phyloP scores from a whole-genome alignment of 2,797 vertebrate genomes.

The Chanos chanos region DNA sequence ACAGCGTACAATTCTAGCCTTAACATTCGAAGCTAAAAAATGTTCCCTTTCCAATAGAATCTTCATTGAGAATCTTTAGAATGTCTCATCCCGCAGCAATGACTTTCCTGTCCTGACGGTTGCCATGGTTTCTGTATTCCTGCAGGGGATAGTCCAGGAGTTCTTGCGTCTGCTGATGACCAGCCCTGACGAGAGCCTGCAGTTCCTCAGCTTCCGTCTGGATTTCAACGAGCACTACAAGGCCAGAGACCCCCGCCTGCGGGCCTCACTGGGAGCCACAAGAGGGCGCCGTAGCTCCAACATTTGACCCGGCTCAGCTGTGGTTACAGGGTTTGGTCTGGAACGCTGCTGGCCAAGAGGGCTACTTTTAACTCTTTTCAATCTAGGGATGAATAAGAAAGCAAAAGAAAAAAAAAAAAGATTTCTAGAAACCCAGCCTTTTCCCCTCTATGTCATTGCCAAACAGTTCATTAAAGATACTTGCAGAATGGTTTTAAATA shows the following conservation, averaged over 20 bases:
- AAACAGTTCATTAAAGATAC: slow-evolving; percentile 49
- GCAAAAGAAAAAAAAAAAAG: slow-evolving; percentile 41
- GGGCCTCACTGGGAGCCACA: slow-evolving; percentile 80
- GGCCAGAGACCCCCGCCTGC: slow-evolving; percentile 87
- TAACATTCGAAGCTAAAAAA: no score
- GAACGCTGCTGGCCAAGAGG: slow-evolving; percentile 17
- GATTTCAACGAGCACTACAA: slow-evolving; percentile 98
- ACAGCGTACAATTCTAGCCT: no score
- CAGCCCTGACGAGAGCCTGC: slow-evolving; percentile 89
- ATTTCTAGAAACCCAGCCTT: slow-evolving; percentile 2
- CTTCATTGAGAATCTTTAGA: no score
- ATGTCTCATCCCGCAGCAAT: no score
- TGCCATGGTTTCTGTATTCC: neutral
- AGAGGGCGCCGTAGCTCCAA: slow-evolving; percentile 82
- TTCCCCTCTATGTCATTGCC: slow-evolving; percentile 47
- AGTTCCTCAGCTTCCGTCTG: slow-evolving; percentile 94
- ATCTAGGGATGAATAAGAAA: slow-evolving; percentile 46
- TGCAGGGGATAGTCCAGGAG: slow-evolving; percentile 91
- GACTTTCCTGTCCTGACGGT: no score
- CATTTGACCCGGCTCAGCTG: slow-evolving; percentile 77
- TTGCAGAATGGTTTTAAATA: slow-evolving; percentile 40
- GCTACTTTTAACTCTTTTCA: slow-evolving; percentile 30
- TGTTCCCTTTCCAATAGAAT: no score
- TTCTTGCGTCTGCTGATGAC: slow-evolving; percentile 91
- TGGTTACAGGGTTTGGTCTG: neutral